Evolutionary conservation across 2,797 vertebrate genomes (phyloP).

Genomic region (Delichon dasypus): DNA sequence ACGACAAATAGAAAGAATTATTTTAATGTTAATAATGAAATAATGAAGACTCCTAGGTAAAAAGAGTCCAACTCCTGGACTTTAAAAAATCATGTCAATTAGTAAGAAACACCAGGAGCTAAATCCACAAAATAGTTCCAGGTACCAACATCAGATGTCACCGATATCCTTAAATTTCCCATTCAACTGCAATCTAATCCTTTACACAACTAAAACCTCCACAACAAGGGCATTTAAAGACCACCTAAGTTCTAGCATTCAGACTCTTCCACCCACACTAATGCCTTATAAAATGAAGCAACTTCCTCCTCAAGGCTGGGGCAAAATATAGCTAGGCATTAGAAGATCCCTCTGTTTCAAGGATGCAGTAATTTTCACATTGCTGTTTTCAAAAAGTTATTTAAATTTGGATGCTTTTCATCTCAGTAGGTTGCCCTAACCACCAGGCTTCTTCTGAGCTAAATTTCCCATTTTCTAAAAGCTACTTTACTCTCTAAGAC

Average conservation of each 20-base stretch:
- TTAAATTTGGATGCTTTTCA: not conserved
- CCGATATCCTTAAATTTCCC: not conserved
- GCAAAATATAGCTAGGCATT: not conserved
- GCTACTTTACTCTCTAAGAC: not conserved
- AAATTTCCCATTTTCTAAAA: not conserved
- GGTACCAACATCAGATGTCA: not conserved
- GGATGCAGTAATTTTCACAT: not conserved
- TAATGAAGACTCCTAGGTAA: not conserved
- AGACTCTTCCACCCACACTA: not conserved
- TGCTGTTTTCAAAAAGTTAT: not conserved
- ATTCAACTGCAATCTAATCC: not conserved
- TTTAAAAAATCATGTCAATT: not conserved
- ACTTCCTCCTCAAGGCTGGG: not conserved
- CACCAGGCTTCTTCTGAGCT: not conserved
- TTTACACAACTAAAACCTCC: not conserved
- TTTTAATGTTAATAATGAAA: not conserved
- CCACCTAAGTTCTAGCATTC: not conserved
- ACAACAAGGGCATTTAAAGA: not conserved
- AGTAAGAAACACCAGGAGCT: not conserved
- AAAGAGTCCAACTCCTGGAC: not conserved
- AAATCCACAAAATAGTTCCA: slow-evolving; percentile 21
- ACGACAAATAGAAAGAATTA: not conserved
- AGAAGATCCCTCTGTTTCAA: not conserved
- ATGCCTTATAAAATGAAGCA: not conserved
- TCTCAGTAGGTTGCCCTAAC: not conserved